These are phyloP conservation scores for Sialis fuliginosa DNA, from an alignment of 2,888 invertebrate genomes.

Conservation along the genomic window DNA sequence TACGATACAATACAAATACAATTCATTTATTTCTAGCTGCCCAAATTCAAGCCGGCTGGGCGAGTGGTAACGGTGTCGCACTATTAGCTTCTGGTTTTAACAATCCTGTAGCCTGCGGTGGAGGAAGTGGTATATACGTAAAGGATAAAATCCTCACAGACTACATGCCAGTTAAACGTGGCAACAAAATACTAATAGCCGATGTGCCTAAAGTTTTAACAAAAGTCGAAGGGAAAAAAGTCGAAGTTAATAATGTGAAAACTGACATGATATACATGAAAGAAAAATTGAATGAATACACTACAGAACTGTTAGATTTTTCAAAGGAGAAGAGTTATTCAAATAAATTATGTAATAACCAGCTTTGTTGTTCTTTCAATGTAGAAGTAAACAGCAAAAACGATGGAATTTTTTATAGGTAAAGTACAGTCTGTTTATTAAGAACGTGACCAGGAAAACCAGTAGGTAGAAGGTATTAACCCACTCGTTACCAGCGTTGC, in stretches of 20 bases:
- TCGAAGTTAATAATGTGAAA: not conserved
- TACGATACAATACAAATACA: no score
- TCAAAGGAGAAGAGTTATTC: not conserved
- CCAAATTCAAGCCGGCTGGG: conserved; percentile 15
- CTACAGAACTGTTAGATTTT: not conserved
- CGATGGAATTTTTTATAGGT: not conserved
- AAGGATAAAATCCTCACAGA: conserved; percentile 7
- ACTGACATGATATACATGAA: not conserved
- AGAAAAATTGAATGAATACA: not conserved
- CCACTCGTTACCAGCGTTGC: no score
- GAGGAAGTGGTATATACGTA: conserved; percentile 15
- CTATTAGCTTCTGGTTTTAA: conserved; percentile 13
- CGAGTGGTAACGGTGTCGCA: conserved; percentile 13
- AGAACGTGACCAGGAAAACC: not conserved
- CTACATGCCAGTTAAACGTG: conserved; percentile 2
- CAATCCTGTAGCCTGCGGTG: conserved; percentile 9
- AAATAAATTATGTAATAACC: not conserved
- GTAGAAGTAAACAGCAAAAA: not conserved
- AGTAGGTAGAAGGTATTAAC: no score
- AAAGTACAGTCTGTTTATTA: not conserved
- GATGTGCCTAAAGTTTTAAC: not conserved
- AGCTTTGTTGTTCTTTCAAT: not conserved
- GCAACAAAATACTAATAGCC: conserved; percentile 2
- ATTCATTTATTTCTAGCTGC: conserved; percentile 10
- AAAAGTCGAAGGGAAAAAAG: not conserved